Base-by-base conservation (phyloP, 1,140 invertebrate genomes). In the Meloidogyne exigua region DNA sequence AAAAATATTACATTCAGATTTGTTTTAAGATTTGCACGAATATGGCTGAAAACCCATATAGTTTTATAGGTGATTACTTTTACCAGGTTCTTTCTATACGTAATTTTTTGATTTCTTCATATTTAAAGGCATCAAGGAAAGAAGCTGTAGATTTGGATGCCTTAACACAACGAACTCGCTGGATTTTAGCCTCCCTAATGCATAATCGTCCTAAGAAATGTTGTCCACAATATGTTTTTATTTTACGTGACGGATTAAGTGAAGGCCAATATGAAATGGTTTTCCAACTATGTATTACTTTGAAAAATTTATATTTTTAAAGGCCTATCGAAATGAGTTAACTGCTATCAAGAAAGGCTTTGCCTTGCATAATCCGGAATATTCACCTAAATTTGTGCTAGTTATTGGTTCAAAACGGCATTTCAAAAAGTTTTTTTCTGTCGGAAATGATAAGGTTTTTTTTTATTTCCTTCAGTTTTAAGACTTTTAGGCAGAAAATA, bases 1-100 rank as follows among this genome's bases (percentile, higher is more conserved):
- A 21, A n/a, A 21, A 32, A 66, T 23, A 36, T 49, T 12, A n/a
- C 15, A 32, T n/a, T 66, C n/a, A 32, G 9, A 57, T 76, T 21
- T 4, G 57, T 44, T 21, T 82, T 66, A 0, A 81, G 72, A 79
- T 81, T n/a, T 81, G 79, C 28, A 76, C 75, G 21, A 78, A 78
- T 57, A 67, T 67, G 64, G 72, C 76, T 26, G 26, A 64, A 26
- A 63, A 76, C 13, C 65, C 57, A 7, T 36, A 78, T 21, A 62
- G 21, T 23, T 78, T 78, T 39, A 49, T 76, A 2, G 76, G 76
- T 0, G 76, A 78, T 57, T 78, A 68, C 12, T 78, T 78, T 13
- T 78, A 75, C 32, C 76, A 78, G n/a, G 72, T 36, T 42, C 21
- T 32, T 57, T 57, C 32, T 64, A 64, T 7, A 63, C 15, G 3